Conservation (phyloP, 2,888 invertebrate genomes). For the Autographa gamma region DNA sequence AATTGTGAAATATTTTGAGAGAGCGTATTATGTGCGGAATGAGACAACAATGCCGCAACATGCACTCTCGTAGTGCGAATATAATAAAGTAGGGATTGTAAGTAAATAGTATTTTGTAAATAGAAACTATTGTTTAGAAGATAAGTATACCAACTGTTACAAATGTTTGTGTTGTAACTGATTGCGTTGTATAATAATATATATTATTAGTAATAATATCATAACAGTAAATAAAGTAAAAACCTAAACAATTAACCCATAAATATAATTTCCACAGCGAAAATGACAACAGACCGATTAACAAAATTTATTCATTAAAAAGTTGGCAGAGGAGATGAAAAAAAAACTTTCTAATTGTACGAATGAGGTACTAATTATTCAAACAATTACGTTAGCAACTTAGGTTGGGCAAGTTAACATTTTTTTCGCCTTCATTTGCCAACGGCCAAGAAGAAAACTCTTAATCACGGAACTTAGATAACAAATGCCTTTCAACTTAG, state of each 20-base stretch:
- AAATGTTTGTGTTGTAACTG: too few relatives aligned
- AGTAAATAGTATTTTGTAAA: not conserved
- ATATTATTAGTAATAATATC: not conserved
- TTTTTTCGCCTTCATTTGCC: conserved; percentile 75
- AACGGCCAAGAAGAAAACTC: conserved; percentile 70
- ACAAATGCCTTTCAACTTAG: conserved; percentile 78
- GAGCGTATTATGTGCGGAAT: conserved; percentile 21
- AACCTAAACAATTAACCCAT: conserved; percentile 8
- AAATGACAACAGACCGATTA: conserved; percentile 50
- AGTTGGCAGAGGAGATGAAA: conserved; percentile 66
- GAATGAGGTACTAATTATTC: conserved; percentile 84
- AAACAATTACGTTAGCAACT: conserved; percentile 78
- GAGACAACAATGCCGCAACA: not conserved
- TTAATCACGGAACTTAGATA: conserved; percentile 83
- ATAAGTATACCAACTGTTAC: too few relatives aligned
- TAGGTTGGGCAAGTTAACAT: conserved; percentile 68
- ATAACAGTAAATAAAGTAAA: not conserved
- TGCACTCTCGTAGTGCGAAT: not conserved
- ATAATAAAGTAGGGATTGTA: too few relatives aligned
- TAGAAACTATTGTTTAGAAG: not conserved
- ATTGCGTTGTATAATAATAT: too few relatives aligned
- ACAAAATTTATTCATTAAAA: conserved; percentile 70
- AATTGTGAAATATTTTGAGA: conserved; percentile 52
- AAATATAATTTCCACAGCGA: conserved; percentile 21
- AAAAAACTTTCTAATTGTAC: conserved; percentile 73